Percentiles rank a stretch among this genome's conserved stretches.
These are phyloP conservation scores for Tragelaphus buxtoni DNA, from an alignment of 2,113 vertebrate genomes.

Conservation along the genomic window DNA sequence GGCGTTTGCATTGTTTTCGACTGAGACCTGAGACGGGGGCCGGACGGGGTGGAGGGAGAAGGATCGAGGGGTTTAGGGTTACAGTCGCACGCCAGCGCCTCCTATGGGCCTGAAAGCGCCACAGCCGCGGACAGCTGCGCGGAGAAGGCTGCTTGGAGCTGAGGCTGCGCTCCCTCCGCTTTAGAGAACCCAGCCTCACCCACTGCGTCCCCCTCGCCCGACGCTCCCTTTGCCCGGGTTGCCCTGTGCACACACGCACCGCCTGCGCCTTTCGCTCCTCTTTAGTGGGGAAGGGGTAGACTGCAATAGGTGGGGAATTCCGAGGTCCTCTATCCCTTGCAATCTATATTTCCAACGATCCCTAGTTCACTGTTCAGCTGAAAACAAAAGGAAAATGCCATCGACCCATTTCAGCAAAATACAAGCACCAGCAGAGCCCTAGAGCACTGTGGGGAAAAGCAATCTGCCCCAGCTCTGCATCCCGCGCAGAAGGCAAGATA, in stretches of 20 bases:
- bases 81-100: constrained; percentile 66
- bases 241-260: neutral
- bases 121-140: neutral
- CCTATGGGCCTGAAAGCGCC: constrained; percentile 41
- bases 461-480: too few species aligned
- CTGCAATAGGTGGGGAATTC: neutral
- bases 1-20: constrained; percentile 63
- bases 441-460: neutral
- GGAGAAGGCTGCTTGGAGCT: neutral
- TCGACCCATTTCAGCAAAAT: neutral
- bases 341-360: neutral
- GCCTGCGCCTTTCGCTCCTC: neutral
- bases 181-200: neutral
- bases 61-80: constrained; percentile 62
- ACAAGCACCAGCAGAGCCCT: neutral
- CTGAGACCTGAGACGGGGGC: constrained; percentile 49
- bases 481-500: neutral
- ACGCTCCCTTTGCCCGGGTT: neutral
- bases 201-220: neutral
- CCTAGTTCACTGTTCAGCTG: neutral
- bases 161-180: neutral
- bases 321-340: neutral
- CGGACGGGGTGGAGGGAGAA: constrained; percentile 5
- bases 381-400: constrained; percentile 58
- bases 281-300: too few species aligned